phyloP scores from a whole-genome alignment of 2,113 vertebrate genomes.

The Nothobranchius furzeri region DNA sequence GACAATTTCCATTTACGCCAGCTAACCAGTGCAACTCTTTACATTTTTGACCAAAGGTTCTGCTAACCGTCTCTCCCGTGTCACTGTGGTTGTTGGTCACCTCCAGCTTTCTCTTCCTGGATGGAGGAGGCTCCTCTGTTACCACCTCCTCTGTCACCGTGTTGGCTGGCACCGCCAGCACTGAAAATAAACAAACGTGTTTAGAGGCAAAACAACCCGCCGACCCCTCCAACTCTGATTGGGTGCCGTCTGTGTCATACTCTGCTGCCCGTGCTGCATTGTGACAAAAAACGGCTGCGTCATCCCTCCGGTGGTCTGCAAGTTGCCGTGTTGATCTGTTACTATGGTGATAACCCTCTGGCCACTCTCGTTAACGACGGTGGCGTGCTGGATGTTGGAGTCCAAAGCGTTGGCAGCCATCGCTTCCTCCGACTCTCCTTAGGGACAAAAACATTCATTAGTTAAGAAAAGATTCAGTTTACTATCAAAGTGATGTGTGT shows the following conservation, averaged over 20 bases:
- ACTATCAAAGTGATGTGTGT: background rate
- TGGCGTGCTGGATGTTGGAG: slow-evolving; percentile 78
- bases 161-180: slow-evolving; percentile 85
- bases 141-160: slow-evolving; percentile 84
- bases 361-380: slow-evolving; percentile 78
- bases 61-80: slow-evolving; percentile 75
- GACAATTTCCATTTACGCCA: too few relatives aligned
- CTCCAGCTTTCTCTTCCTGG: slow-evolving; percentile 81
- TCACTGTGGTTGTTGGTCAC: slow-evolving; percentile 57
- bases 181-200: slow-evolving; percentile 61
- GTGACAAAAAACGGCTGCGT: slow-evolving; percentile 87
- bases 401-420: slow-evolving; percentile 74
- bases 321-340: slow-evolving; percentile 83
- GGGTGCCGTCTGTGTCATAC: slow-evolving; percentile 55
- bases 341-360: slow-evolving; percentile 90
- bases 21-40: too few relatives aligned
- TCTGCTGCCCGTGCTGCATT: slow-evolving; percentile 87
- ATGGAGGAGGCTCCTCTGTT: slow-evolving; percentile 71
- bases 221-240: background rate
- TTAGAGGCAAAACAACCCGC: background rate
- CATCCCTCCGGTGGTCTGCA: slow-evolving; percentile 79
- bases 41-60: too few relatives aligned
- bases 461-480: background rate
- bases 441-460: background rate
- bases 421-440: slow-evolving; percentile 79